Conservation (phyloP, 1,140 invertebrate genomes). For the Acromyrmex echinatior region DNA sequence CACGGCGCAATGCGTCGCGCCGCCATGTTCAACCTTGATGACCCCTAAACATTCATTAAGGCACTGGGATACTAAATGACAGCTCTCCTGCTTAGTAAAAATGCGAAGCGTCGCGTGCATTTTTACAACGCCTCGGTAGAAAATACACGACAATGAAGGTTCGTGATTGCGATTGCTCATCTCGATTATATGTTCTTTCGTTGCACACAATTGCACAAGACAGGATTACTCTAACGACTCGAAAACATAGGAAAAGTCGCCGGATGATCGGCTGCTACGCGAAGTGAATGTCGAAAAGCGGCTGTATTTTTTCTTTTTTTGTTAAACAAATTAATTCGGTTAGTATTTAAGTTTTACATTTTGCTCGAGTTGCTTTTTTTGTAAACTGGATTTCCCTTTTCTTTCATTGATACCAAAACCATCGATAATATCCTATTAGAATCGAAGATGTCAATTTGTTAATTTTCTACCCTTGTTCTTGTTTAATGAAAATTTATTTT, state of each 20-base stretch:
- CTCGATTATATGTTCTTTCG: conserved; percentile 25
- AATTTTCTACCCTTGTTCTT: too few species aligned
- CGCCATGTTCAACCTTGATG: conserved; percentile 81
- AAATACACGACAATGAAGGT: conserved; percentile 15
- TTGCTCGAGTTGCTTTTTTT: too few species aligned
- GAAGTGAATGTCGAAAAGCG: background rate
- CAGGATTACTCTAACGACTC: conserved; percentile 12
- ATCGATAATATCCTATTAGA: too few species aligned
- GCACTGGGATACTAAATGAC: conserved; percentile 45
- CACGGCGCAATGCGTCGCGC: conserved; percentile 58
- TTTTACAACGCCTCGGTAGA: background rate
- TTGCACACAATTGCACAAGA: conserved; percentile 21
- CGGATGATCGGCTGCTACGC: background rate
- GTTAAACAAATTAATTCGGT: background rate
- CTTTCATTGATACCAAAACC: background rate
- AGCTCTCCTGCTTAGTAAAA: background rate
- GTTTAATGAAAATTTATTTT: too few species aligned
- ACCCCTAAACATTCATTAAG: conserved; percentile 78
- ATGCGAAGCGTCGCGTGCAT: background rate
- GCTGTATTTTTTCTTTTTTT: background rate
- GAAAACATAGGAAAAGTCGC: background rate
- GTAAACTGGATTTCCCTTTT: background rate
- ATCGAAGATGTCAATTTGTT: too few species aligned
- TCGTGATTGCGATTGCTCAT: conserved; percentile 38
- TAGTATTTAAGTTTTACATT: background rate